phyloP scores from a whole-genome alignment of 2,797 vertebrate species.

The Carapus acus region DNA sequence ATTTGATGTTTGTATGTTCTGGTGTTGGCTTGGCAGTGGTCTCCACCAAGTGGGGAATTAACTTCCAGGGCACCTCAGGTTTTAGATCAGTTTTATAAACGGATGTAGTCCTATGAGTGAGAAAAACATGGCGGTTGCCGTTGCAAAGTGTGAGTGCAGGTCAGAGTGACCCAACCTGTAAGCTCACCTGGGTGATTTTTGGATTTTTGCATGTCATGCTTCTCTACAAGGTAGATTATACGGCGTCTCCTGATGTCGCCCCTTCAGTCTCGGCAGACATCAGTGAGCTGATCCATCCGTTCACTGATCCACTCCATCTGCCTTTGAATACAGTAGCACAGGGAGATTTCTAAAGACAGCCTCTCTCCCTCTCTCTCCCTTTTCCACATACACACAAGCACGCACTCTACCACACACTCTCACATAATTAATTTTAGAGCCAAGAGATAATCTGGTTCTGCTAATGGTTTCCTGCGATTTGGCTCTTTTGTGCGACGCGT shows the following conservation, averaged over 20 bases:
- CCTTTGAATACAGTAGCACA: slow-evolving; percentile 48
- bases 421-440: slow-evolving; percentile 73
- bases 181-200: no score
- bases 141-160: slow-evolving; percentile 8
- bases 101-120: slow-evolving; percentile 34
- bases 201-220: no score
- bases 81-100: slow-evolving; percentile 5
- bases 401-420: slow-evolving; percentile 43
- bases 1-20: no score
- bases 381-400: slow-evolving; percentile 14
- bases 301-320: slow-evolving; percentile 44
- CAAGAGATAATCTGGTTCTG: slow-evolving; percentile 73
- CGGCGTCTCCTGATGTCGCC: no score
- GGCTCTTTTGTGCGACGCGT: slow-evolving; percentile 51
- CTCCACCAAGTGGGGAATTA: neutral
- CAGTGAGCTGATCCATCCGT: no score
- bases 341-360: slow-evolving; percentile 58
- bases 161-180: no score
- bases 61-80: slow-evolving; percentile 2
- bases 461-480: slow-evolving; percentile 71
- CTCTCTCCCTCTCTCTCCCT: slow-evolving; percentile 17
- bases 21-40: neutral
- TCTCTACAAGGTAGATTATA: no score
- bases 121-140: slow-evolving; percentile 4
- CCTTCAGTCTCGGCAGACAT: slow-evolving; percentile 13